Evolutionary conservation across 2,113 vertebrate genomes (phyloP).

Genomic region (Burhinus oedicnemus): DNA sequence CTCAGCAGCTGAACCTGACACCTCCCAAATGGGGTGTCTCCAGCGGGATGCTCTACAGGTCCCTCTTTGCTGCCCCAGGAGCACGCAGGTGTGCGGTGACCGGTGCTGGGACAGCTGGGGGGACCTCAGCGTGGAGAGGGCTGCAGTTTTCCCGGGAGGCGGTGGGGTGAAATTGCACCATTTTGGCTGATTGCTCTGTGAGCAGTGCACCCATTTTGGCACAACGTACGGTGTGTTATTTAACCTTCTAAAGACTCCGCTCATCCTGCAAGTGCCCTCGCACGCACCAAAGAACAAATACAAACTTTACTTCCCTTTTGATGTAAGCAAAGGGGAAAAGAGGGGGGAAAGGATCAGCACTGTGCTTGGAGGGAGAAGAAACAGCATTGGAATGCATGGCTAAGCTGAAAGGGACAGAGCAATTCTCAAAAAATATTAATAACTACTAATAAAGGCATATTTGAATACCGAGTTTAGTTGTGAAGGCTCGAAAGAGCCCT

Average conservation of each 20-base stretch:
- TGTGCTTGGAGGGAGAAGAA: background rate
- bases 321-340: background rate
- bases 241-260: background rate
- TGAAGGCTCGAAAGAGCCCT: constrained; percentile 30
- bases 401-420: background rate
- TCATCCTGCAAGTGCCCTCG: background rate
- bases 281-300: background rate
- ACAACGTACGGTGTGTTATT: fast-evolving
- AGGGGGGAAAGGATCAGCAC: background rate
- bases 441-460: constrained; percentile 52
- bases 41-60: background rate
- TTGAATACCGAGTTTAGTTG: constrained; percentile 24
- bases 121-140: background rate
- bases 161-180: background rate
- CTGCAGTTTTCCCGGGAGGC: background rate
- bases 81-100: fast-evolving
- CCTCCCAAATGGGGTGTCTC: background rate
- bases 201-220: background rate
- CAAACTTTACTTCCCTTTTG: background rate
- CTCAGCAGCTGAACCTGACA: background rate
- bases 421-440: constrained; percentile 35
- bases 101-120: background rate
- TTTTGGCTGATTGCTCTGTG: background rate
- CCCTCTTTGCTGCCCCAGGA: background rate
- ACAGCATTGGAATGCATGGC: background rate